Percentiles rank a stretch among this genome's conserved stretches.
These are phyloP conservation scores for Phoxinus phoxinus DNA, from an alignment of 2,113 vertebrate genomes.

Conservation along the genomic window DNA sequence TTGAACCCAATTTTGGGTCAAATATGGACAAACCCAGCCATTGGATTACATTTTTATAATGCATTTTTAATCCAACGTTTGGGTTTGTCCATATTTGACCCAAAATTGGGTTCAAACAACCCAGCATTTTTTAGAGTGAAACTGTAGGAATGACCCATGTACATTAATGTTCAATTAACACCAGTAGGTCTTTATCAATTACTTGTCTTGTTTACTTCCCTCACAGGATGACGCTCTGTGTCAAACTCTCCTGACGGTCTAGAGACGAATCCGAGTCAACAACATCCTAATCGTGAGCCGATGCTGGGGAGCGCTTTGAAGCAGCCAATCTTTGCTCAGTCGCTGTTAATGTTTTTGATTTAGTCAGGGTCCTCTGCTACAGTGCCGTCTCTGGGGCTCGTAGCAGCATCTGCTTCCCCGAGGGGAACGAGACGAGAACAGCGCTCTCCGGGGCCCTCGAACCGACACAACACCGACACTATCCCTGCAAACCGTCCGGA, in stretches of 20 bases:
- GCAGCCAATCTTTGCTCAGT: conserved; percentile 1
- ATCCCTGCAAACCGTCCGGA: conserved; percentile 18
- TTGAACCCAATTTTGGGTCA: too few relatives aligned
- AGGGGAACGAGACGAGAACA: conserved; percentile 23
- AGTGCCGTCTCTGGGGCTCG: conserved; percentile 14
- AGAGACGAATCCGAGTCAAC: conserved; percentile 8
- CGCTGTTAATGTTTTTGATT: conserved; percentile 24
- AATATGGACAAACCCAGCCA: too few relatives aligned
- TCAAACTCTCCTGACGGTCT: conserved; percentile 30
- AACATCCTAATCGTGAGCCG: neutral
- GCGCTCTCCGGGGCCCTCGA: conserved; percentile 10
- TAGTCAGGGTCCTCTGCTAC: conserved; percentile 21
- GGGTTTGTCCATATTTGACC: too few relatives aligned
- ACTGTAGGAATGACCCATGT: too few relatives aligned
- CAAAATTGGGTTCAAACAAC: too few relatives aligned
- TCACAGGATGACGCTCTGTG: neutral
- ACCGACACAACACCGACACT: conserved; percentile 29
- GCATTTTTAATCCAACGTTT: too few relatives aligned
- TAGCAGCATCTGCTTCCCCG: conserved; percentile 50
- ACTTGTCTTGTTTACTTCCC: neutral
- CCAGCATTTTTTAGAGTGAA: too few relatives aligned
- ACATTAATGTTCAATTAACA: neutral
- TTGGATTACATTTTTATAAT: too few relatives aligned
- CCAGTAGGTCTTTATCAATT: neutral
- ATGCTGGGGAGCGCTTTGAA: neutral